Base-by-base conservation (phyloP, 1,140 invertebrate species). In the Lepidotrigona ventralis region DNA sequence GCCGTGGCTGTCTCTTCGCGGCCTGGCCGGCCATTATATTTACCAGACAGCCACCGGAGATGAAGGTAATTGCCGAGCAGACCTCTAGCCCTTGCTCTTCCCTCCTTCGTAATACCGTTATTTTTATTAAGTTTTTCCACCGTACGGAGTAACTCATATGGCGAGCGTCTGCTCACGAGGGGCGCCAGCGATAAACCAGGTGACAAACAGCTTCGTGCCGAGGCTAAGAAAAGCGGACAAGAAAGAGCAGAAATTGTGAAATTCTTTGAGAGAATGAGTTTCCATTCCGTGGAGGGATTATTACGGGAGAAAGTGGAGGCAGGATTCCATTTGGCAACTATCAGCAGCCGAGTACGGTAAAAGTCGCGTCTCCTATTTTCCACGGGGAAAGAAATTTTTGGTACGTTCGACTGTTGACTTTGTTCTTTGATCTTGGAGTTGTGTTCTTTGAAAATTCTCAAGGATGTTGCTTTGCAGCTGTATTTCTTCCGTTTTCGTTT, bases 41-140 rank as follows among this genome's bases (percentile, higher is more conserved):
- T 82, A 87, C 70, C 75, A 63, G 83, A 54, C 83, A 73, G 75
- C 86, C 79, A 86, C 72, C n/a, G 58, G n/a, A 81, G 82, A 71
- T 5, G 69, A 33, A 72, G 71, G 82, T 89, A 89, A 89, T 89
- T 89, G 88, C 87, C 72, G 79, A 68, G 81, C 72, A 75, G 33
- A 33, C 33, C 33, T 33, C 79, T 66, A 69, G 68, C 73, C 33
- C 56, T 71, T 39, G 58, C 58, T 60, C 68, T 58, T 72, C 9
- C 39, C 69, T 33, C n/a, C 29, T 1, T 14, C 63, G 64, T 89
- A 89, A 87, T 89, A 87, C 56, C 88, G 68, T 87, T 80, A 87
- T 89, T 89, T 89, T 89, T 89, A 89, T 89, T 85, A 89, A 89
- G 82, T 89, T 89, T 89, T 87, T 87, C 74, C 63, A 81, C 53